Evolutionary conservation across 2,113 vertebrate species (phyloP).

Genomic region (Merops nubicus): DNA sequence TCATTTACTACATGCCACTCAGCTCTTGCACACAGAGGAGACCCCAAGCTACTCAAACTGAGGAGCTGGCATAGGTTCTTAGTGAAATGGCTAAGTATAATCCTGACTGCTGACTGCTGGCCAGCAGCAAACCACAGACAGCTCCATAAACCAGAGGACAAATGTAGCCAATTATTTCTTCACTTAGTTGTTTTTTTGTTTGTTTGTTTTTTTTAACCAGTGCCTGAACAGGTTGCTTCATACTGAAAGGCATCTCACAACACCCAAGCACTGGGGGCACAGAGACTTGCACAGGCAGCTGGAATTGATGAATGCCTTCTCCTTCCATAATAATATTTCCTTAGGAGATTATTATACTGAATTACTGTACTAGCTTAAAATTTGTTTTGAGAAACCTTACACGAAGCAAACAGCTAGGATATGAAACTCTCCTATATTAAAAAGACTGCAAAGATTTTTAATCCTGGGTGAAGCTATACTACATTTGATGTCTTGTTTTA

Average conservation of each 20-base stretch:
- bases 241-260: not conserved
- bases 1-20: not conserved
- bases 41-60: not conserved
- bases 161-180: not conserved
- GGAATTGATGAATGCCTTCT: not conserved
- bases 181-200: not conserved
- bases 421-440: not conserved
- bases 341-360: not conserved
- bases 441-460: not conserved
- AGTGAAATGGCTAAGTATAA: not conserved
- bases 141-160: not conserved
- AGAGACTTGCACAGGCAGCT: not conserved
- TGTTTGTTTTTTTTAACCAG: not conserved
- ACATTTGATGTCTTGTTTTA: not conserved
- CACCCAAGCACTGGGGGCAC: rapidly evolving
- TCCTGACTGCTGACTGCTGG: not conserved
- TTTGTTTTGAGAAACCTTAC: not conserved
- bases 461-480: not conserved
- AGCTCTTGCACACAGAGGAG: rapidly evolving
- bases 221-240: not conserved
- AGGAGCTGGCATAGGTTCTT: not conserved
- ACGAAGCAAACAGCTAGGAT: not conserved
- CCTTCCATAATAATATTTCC: not conserved
- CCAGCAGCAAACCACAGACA: not conserved
- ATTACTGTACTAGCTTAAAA: not conserved